A percentile compares a stretch with the other conserved stretches of the same genome.
Conservation (phyloP, 1,140 invertebrate species). For the Conopomorpha cramerella region DNA sequence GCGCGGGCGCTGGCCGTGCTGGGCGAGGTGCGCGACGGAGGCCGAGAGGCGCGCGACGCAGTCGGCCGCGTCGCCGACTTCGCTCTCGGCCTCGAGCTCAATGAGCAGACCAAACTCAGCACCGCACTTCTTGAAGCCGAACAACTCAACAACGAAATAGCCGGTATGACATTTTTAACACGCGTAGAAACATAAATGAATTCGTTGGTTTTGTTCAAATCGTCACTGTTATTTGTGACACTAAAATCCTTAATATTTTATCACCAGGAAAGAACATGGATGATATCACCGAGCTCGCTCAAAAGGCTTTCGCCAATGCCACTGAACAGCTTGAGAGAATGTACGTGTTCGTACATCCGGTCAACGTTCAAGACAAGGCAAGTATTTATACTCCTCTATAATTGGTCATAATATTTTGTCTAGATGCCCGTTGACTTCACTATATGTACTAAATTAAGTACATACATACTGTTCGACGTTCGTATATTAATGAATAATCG, state of each 20-base stretch:
- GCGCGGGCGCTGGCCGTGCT: conserved; percentile 62
- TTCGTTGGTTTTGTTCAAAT: too few species aligned
- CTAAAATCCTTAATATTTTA: conserved; percentile 4
- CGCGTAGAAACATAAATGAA: too few species aligned
- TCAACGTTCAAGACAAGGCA: conserved; percentile 63
- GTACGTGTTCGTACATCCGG: conserved; percentile 67
- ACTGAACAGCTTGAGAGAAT: conserved; percentile 71
- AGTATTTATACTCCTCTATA: conserved; percentile 1
- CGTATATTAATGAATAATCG: not conserved
- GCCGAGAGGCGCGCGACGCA: conserved; percentile 58
- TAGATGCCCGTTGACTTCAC: too few species aligned
- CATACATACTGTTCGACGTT: too few species aligned
- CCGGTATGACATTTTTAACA: too few species aligned
- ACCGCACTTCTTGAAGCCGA: conserved; percentile 75
- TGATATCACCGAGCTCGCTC: conserved; percentile 53
- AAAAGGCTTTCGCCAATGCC: conserved; percentile 64
- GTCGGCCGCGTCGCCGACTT: conserved; percentile 71
- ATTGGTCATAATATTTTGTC: too few species aligned
- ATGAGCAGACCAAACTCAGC: conserved; percentile 75
- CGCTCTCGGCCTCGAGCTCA: conserved; percentile 68
- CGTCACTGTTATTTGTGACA: not conserved
- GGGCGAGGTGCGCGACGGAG: conserved; percentile 54
- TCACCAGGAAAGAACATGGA: conserved; percentile 43
- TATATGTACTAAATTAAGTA: too few species aligned
- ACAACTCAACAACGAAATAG: conserved; percentile 70